Base-by-base conservation (phyloP, 2,888 invertebrate species). In the Trichopria drosophilae region DNA sequence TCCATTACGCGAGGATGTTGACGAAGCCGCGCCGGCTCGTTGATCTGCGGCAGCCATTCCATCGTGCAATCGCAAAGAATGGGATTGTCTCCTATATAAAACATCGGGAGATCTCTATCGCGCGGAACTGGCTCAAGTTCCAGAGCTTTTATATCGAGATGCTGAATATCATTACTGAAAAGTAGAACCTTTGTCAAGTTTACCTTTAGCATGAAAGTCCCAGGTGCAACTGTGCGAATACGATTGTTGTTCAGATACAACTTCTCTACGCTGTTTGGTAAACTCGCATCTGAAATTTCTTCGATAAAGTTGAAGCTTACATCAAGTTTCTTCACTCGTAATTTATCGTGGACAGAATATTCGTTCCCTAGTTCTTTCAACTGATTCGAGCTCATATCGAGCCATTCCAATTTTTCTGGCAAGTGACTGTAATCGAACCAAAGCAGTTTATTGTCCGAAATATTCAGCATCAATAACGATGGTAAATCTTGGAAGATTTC, bases 21-120 rank as follows among this genome's bases (percentile, higher is more conserved):
- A 47, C 87, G 78, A 57, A 82, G 79, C 65, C 84, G 83, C 66
- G 84, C 84, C 72, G 87, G 78, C 77, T 87, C 87, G 79, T 88
- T 88, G 73, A 89, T 85, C 72, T 86, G 80, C 66, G 87, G 84
- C 65, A 91, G 73, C 90, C 91, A 93, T 76, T 90, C 90, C 88
- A 91, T 88, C 65, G 85, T 85, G 76, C 92, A 92, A 76, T 90
- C 88, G 75, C 92, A 93, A 63, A 84, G 81, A 72, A 91, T 86
- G 53, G 90, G 90, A 79, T 92, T 92, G 66, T 84, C 84, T 39
- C 88, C 87, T 60, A 91, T 83, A 72, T 85, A 88, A 76, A 91
- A 88, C 71, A 86, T 84, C 12, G 90, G 88, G 62, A 88, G 77
- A 68, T 87, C 85, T 74, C 81, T 82, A 64, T 84, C 83, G 59